Evolutionary conservation across 2,113 vertebrate species (phyloP).

Genomic region (Petrocephalus zakoni): DNA sequence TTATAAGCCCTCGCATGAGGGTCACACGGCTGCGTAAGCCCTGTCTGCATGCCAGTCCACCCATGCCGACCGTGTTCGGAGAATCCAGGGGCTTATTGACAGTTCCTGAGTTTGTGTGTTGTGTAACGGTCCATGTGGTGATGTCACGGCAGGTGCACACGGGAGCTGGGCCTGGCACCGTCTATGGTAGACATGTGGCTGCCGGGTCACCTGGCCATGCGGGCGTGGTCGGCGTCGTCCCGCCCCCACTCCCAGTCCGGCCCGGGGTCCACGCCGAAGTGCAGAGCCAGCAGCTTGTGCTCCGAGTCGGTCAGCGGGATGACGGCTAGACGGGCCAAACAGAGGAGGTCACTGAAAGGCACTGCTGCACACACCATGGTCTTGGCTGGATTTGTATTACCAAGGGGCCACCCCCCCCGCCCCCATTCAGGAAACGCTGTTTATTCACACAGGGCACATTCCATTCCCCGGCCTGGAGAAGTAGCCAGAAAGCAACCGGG

Average conservation of each 20-base stretch:
- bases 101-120: not conserved
- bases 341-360: not conserved
- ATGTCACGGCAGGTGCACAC: not conserved
- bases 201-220: not conserved
- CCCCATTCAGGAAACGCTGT: not conserved
- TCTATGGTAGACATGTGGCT: not conserved
- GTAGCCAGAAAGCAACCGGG: not conserved
- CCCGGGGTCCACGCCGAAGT: slow-evolving; percentile 94
- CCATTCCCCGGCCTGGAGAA: not conserved
- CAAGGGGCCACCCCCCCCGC: not conserved
- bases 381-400: not conserved
- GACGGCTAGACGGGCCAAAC: slow-evolving; percentile 70
- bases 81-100: not conserved
- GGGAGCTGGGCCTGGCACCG: not conserved
- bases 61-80: not conserved
- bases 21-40: not conserved
- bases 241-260: slow-evolving; percentile 95
- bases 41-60: not conserved
- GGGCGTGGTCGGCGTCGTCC: slow-evolving; percentile 82
- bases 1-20: not conserved
- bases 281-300: slow-evolving; percentile 93
- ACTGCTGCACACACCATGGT: not conserved
- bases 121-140: not conserved
- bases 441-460: not conserved
- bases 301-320: slow-evolving; percentile 96